Conservation (phyloP, 2,888 invertebrate species). For the Apamea sordens region DNA sequence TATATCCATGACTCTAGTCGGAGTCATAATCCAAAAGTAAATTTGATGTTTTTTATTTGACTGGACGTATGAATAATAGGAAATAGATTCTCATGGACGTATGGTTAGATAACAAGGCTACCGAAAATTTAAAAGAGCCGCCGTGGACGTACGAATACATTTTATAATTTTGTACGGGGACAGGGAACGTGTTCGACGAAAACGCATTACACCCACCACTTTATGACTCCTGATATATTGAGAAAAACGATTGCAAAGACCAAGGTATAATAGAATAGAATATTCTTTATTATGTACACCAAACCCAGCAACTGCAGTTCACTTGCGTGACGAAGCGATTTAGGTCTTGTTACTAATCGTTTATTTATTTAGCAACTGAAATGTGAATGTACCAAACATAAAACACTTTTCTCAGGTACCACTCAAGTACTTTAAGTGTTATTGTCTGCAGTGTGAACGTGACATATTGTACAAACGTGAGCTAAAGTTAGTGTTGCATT, state of each 20-base stretch:
- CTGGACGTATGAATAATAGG: too few species aligned
- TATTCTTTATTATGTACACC: too few species aligned
- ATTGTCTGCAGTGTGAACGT: constrained; percentile 47
- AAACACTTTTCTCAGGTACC: constrained; percentile 16
- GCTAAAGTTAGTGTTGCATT: constrained; percentile 62
- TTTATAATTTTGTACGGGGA: too few species aligned
- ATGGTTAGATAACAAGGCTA: too few species aligned
- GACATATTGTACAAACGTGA: constrained; percentile 63
- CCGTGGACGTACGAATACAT: too few species aligned
- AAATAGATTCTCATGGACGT: too few species aligned
- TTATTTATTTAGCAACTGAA: constrained; percentile 3
- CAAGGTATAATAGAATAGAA: too few species aligned
- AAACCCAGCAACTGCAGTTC: neutral
- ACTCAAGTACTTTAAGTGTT: constrained; percentile 9
- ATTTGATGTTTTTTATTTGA: too few species aligned
- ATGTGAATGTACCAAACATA: neutral
- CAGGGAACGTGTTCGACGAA: too few species aligned
- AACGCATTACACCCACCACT: neutral
- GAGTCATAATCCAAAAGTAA: too few species aligned
- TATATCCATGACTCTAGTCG: too few species aligned
- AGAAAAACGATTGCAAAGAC: neutral
- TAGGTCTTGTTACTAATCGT: neutral
- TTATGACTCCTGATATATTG: neutral
- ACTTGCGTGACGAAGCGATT: neutral
- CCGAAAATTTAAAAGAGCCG: too few species aligned